Evolutionary conservation across 1,140 invertebrate genomes (phyloP).

Genomic region (Lepidostoma basale): DNA sequence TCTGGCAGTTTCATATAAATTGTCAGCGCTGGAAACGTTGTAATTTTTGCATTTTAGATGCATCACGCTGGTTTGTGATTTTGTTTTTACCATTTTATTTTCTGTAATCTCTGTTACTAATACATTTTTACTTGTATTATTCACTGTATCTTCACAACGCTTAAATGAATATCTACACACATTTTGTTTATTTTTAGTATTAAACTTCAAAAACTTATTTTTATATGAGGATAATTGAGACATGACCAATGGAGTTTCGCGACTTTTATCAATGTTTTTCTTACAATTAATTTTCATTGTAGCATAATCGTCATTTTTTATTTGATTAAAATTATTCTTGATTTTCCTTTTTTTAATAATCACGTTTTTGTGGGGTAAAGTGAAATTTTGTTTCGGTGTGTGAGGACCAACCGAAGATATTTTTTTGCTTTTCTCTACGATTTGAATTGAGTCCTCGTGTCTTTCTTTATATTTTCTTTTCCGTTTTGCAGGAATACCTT

Average conservation of each 20-base stretch:
- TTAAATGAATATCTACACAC: too few relatives aligned
- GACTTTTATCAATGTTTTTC: neutral
- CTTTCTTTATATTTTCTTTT: slow-evolving; percentile 2
- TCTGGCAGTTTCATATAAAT: neutral
- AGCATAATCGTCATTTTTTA: neutral
- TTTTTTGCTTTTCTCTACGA: neutral
- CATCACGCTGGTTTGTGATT: slow-evolving; percentile 3
- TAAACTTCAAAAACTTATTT: too few relatives aligned
- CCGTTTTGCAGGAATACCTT: slow-evolving; percentile 22
- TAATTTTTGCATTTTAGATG: neutral
- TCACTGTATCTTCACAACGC: too few relatives aligned
- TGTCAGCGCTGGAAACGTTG: neutral
- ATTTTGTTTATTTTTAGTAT: too few relatives aligned
- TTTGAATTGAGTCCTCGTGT: neutral
- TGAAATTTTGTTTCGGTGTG: neutral
- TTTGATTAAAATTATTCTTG: neutral
- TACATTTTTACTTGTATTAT: neutral
- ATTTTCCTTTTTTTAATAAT: neutral
- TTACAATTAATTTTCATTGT: neutral
- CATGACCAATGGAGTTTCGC: slow-evolving; percentile 5
- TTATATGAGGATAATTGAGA: neutral
- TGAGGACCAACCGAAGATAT: too few relatives aligned
- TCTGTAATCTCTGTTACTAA: neutral
- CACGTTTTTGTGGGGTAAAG: too few relatives aligned
- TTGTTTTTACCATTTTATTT: neutral